Base-by-base conservation (phyloP, 2,113 vertebrate species). In the Bubo blakistoni region DNA sequence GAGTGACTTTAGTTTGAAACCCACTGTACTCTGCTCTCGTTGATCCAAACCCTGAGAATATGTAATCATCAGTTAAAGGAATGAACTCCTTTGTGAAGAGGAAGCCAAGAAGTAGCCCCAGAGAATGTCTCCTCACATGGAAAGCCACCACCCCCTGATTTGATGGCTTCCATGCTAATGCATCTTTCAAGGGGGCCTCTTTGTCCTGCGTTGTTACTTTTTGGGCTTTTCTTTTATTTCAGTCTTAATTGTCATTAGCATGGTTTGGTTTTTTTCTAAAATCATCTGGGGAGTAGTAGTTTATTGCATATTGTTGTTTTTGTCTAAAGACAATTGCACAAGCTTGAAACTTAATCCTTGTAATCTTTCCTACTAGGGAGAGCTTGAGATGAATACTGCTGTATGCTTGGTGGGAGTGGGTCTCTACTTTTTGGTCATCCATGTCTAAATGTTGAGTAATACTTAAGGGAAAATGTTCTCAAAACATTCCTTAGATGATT, bases 401-500 rank as follows among this genome's bases (percentile, higher is more conserved):
- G 73, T 89, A 58, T 97, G 57, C 42, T 96, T 92, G 87, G 81
- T 97, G 94, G 96, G 94, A 97, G 86, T 94, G 89, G 94, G 94
- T 95, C 92, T 92, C 29, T 26, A 92, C 78, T 92, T 97, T 93
- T 94, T 97, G 95, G 94, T 97, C 95, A 91, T 94, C 92, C 78
- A 51, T 95, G 91, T 97, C 88, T 95, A 92, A 94, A 96, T 79
- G 83, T 92, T 97, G 96, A 95, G 91, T 96, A 97, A 97, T 97
- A 97, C 95, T 95, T 95, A 82, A 94, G 95, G 91, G 92, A 97
- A 69, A 94, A 94, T 87, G 96, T 95, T 97, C 95, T 96, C 95
- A 97, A 97, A 97, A 96, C 92, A 96, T 96, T 96, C 96, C 95
- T 95, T 97, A 95, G 96, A 97, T 96, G 81, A 97, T 97, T 97